Evolutionary conservation across 2,888 invertebrate genomes (phyloP).

Genomic region (Patella depressa): DNA sequence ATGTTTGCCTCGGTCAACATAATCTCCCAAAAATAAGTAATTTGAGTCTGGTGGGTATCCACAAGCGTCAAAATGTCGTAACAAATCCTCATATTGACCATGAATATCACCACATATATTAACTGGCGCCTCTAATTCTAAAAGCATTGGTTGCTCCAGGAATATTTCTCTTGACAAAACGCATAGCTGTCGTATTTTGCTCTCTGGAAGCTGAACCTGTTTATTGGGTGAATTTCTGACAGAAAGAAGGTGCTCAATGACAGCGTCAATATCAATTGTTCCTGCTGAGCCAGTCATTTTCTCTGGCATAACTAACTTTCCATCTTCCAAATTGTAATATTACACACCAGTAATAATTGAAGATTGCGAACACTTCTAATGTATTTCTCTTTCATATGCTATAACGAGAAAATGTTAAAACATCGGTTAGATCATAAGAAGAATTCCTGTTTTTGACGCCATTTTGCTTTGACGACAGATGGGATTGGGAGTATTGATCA

Average conservation of each 20-base stretch:
- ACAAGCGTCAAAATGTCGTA: constrained; percentile 73
- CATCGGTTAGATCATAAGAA: not conserved
- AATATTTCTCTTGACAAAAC: constrained; percentile 70
- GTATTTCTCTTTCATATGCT: too few species aligned
- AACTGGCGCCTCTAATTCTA: constrained; percentile 74
- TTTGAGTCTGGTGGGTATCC: constrained; percentile 74
- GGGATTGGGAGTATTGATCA: constrained; percentile 13
- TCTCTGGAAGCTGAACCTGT: constrained; percentile 70
- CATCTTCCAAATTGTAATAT: too few species aligned
- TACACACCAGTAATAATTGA: too few species aligned
- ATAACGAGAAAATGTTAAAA: too few species aligned
- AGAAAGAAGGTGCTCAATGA: constrained; percentile 64
- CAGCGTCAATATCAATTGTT: constrained; percentile 60
- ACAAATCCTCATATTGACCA: constrained; percentile 74
- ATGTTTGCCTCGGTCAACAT: constrained; percentile 75
- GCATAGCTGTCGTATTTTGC: constrained; percentile 73
- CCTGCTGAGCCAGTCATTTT: constrained; percentile 24
- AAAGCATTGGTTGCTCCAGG: constrained; percentile 73
- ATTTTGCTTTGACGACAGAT: constrained; percentile 13
- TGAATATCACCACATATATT: constrained; percentile 75
- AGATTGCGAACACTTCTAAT: too few species aligned
- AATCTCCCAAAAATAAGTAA: constrained; percentile 75
- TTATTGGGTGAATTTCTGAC: constrained; percentile 64
- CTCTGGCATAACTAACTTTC: not conserved
- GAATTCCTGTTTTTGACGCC: not conserved